phyloP scores from a whole-genome alignment of 1,140 invertebrate species.

The Phenacoccus solenopsis region DNA sequence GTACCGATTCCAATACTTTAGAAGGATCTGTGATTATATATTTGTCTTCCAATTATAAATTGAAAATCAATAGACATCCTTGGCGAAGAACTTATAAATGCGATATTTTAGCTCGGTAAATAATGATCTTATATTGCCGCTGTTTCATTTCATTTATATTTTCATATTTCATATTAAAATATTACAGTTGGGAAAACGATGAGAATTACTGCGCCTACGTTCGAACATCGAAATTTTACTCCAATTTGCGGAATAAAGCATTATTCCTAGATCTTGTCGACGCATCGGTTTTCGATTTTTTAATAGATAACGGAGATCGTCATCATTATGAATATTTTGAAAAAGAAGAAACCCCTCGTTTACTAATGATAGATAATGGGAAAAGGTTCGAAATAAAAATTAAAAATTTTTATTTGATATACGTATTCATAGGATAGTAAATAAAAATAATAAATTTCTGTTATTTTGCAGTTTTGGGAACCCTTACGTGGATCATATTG shows the following conservation, averaged over 20 bases:
- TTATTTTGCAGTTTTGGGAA: conserved; percentile 55
- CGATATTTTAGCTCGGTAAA: conserved; percentile 48
- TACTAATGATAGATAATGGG: conserved; percentile 84
- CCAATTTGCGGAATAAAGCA: conserved; percentile 30
- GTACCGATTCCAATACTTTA: conserved; percentile 51
- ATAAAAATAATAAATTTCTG: neutral
- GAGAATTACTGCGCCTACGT: conserved; percentile 64
- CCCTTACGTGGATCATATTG: conserved; percentile 64
- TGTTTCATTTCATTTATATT: neutral
- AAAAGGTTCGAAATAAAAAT: conserved; percentile 51
- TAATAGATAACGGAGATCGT: conserved; percentile 88
- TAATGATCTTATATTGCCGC: neutral
- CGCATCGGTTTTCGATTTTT: conserved; percentile 78
- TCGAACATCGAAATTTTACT: conserved; percentile 28
- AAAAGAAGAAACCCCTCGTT: conserved; percentile 43
- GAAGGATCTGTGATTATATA: conserved; percentile 78
- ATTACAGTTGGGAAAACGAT: conserved; percentile 61
- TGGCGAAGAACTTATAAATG: conserved; percentile 79
- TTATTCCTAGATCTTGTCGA: conserved; percentile 76
- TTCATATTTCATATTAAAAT: conserved; percentile 12
- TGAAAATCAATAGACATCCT: conserved; percentile 57
- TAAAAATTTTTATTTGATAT: too few relatives aligned
- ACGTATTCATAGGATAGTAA: neutral
- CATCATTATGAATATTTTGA: conserved; percentile 73
- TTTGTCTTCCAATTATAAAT: conserved; percentile 53